Base-by-base conservation (phyloP, 2,113 vertebrate genomes). In the Danio rerio region DNA sequence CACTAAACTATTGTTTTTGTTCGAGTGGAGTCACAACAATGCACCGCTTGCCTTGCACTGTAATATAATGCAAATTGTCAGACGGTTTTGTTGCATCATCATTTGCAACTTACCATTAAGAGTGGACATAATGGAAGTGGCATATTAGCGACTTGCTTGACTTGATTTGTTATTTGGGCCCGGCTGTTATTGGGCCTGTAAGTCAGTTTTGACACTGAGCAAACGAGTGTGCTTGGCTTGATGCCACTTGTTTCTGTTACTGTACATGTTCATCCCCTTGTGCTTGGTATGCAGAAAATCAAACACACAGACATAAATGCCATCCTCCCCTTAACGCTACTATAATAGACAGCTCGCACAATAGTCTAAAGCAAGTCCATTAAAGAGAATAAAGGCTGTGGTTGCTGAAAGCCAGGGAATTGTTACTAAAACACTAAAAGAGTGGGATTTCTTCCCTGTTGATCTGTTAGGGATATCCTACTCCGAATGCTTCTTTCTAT, bases 391-490 rank as follows among this genome's bases (percentile, higher is more conserved):
- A 91, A 94, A 94, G 90, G 92, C 88, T 83, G 87, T 62, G 74
- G 78, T 75, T 82, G 79, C 80, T 92, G 91, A 93, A 94, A 93
- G 91, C 88, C 78, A 81, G 81, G 89, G 88, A 90, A 93, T 92
- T 91, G 91, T 92, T 92, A 86, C 91, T 89, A 90, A 93, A 91
- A 92, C 93, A 91, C 53, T 90, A 89, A 90, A 91, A 90, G 92
- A 93, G 91, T 93, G 92, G 93, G 90, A 91, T 94, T 94, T 94
- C 90, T 90, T 84, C 77, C 90, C 89, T 89, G 89, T 91, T 92
- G 89, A 90, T 94, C 87, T 90, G 88, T 56, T 84, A 92, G 88
- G 82, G 92, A 91, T 92, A 94, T 90, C 92, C 91, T 88, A 88
- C 91, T 89, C 92, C 92, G 91, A 90, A 92, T 76, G 81, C 81